These are phyloP conservation scores for Motacilla alba DNA, from an alignment of 2,113 vertebrate genomes.

Conservation along the genomic window DNA sequence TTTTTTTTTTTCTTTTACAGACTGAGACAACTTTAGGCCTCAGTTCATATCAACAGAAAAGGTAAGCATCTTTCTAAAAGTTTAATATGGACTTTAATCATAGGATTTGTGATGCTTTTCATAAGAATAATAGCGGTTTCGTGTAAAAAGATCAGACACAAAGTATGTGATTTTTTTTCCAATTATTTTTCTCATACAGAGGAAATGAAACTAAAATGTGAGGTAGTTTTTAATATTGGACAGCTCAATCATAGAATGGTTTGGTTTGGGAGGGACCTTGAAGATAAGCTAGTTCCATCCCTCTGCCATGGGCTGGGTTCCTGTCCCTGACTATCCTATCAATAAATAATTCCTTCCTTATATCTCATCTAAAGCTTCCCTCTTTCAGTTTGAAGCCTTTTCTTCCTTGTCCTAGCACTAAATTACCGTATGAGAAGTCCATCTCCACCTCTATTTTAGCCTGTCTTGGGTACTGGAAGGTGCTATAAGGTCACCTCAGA, in stretches of 20 bases:
- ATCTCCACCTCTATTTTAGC: neutral
- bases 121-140: neutral
- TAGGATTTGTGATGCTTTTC: neutral
- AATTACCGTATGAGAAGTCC: neutral
- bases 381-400: neutral
- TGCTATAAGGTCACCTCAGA: neutral
- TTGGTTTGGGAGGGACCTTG: neutral
- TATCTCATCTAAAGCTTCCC: neutral
- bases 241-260: neutral
- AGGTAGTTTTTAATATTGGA: neutral
- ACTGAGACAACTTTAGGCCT: constrained; percentile 79
- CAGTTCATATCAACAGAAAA: constrained; percentile 83
- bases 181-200: neutral
- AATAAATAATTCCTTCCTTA: neutral
- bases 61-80: constrained; percentile 60
- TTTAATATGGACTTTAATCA: neutral
- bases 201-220: neutral
- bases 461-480: neutral
- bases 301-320: neutral
- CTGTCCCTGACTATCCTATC: neutral
- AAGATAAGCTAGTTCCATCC: neutral
- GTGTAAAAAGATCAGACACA: neutral
- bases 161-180: neutral
- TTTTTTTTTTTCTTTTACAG: constrained; percentile 64
- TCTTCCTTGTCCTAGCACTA: neutral